phyloP scores from a whole-genome alignment of 1,140 invertebrate genomes.

The Campoletis sonorensis region DNA sequence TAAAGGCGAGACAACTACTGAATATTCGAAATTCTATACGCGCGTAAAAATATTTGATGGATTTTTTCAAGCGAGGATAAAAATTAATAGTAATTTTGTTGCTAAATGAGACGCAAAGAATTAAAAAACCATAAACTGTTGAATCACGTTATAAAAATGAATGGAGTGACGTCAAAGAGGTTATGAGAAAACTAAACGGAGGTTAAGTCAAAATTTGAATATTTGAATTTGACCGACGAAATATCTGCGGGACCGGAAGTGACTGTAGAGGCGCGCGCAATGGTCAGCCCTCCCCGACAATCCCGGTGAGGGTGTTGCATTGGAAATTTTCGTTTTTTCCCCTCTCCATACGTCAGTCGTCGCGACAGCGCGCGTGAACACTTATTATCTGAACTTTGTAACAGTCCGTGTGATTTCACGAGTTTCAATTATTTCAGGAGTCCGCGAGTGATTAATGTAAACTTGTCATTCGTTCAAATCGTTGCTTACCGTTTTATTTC shows the following conservation, averaged over 20 bases:
- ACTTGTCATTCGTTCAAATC: neutral
- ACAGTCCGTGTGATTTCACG: neutral
- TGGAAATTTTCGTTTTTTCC: slow-evolving; percentile 7
- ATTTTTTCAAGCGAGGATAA: no score
- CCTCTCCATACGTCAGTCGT: neutral
- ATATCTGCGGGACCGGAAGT: neutral
- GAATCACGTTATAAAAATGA: no score
- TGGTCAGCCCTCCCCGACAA: neutral
- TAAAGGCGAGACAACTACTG: no score
- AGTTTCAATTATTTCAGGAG: neutral
- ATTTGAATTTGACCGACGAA: neutral
- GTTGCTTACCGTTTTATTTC: neutral
- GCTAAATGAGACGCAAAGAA: no score
- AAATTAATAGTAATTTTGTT: no score
- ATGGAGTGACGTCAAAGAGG: neutral
- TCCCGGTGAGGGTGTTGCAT: neutral
- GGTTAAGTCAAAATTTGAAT: slow-evolving; percentile 23
- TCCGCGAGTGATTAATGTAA: neutral
- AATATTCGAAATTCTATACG: no score
- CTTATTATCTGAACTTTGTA: neutral
- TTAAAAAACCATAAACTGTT: no score
- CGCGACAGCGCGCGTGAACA: slow-evolving; percentile 5
- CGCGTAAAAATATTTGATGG: no score
- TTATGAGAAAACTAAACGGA: neutral
- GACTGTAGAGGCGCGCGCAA: neutral